Evolutionary conservation across 2,113 vertebrate species (phyloP).

Genomic region (Oreotragus oreotragus): DNA sequence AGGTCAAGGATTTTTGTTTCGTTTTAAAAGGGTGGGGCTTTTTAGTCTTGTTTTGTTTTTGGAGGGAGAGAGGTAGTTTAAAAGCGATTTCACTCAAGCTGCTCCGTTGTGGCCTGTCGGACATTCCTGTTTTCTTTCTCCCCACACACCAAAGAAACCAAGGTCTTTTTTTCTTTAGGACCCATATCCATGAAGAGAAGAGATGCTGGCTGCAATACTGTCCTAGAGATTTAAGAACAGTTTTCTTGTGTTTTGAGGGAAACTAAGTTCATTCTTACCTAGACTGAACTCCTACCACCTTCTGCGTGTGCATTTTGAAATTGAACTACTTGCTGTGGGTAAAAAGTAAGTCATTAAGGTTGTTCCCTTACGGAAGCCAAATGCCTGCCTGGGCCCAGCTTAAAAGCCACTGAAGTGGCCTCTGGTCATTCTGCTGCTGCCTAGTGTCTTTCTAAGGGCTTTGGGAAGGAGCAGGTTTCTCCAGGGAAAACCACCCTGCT

Average conservation of each 20-base stretch:
- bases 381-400: neutral
- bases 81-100: conserved; percentile 31
- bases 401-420: neutral
- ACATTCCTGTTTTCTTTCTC: conserved; percentile 56
- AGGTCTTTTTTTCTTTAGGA: conserved; percentile 31
- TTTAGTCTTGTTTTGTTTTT: neutral
- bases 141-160: conserved; percentile 80
- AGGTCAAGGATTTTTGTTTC: conserved; percentile 23
- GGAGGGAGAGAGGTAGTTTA: neutral
- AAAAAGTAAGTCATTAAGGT: neutral
- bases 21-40: neutral
- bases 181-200: neutral
- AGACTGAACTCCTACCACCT: neutral
- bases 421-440: neutral
- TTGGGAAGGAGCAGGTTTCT: neutral
- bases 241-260: conserved; percentile 7
- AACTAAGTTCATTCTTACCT: conserved; percentile 22
- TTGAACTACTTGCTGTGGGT: rapidly evolving
- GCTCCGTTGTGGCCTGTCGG: neutral
- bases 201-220: conserved; percentile 60
- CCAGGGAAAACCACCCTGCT: neutral
- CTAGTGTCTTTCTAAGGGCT: neutral
- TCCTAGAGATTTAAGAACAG: neutral
- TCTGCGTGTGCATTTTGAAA: conserved; percentile 24
- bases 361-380: neutral